phyloP scores from a whole-genome alignment of 2,113 vertebrate genomes.

The Pelecanoides urinatrix region DNA sequence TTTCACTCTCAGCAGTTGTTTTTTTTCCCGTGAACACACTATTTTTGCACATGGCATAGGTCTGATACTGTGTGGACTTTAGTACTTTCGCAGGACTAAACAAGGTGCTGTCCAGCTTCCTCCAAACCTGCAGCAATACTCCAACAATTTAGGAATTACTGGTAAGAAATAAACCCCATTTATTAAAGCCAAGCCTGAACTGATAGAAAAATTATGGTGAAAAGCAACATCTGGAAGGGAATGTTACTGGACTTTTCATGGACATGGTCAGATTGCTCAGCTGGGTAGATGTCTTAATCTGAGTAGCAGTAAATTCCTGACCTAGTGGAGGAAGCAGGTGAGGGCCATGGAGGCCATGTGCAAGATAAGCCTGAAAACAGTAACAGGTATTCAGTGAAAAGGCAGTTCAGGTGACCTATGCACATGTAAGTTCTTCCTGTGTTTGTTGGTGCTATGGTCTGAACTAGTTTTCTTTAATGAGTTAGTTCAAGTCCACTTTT shows the following conservation, averaged over 20 bases:
- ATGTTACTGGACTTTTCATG: not conserved
- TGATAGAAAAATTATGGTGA: not conserved
- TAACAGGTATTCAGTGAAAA: not conserved
- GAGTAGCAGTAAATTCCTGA: not conserved
- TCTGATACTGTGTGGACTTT: not conserved
- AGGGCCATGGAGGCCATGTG: not conserved
- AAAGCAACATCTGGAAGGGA: not conserved
- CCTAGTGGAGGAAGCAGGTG: not conserved
- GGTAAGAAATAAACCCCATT: not conserved
- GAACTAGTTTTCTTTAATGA: not conserved
- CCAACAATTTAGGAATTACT: not conserved
- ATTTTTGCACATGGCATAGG: not conserved
- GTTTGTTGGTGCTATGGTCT: not conserved
- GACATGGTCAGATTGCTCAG: not conserved
- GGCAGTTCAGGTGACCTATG: not conserved
- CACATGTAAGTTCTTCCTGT: not conserved
- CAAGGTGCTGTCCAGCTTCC: not conserved
- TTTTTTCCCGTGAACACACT: accelerated
- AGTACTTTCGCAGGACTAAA: not conserved
- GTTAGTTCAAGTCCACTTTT: not conserved
- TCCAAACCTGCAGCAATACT: not conserved
- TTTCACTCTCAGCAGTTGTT: not conserved
- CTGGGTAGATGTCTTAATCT: not conserved
- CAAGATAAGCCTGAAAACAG: not conserved
- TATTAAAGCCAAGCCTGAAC: not conserved